These are phyloP conservation scores for Stylophora pistillata DNA, from an alignment of 64 coral and sea anemone genomes.

Conservation along the genomic window DNA sequence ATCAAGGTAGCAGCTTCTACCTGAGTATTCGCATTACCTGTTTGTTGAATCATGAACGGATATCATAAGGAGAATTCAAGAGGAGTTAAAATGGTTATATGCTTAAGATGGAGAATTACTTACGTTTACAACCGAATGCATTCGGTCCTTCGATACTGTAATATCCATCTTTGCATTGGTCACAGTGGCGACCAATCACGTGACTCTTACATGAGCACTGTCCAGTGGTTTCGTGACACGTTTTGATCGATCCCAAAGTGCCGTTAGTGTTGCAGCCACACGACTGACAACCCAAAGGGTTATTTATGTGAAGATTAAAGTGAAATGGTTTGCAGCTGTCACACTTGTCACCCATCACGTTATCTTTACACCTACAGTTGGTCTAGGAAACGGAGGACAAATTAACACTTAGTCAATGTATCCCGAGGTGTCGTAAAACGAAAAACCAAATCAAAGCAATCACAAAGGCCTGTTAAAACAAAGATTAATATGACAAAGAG, in stretches of 20 bases:
- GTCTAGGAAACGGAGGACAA: constrained; percentile 42
- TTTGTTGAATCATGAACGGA: too few species aligned
- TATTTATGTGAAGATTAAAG: constrained; percentile 71
- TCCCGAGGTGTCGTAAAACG: neutral
- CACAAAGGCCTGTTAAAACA: too few species aligned
- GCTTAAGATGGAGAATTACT: neutral
- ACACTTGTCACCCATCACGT: constrained; percentile 79
- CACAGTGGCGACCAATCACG: constrained; percentile 79
- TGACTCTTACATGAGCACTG: constrained; percentile 86
- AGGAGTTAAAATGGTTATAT: too few species aligned
- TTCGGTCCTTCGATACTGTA: constrained; percentile 37
- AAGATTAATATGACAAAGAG: too few species aligned
- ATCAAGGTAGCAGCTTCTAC: too few species aligned
- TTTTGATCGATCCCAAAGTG: constrained; percentile 74
- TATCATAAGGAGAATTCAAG: too few species aligned
- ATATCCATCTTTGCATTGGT: constrained; percentile 68
- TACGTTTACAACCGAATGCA: constrained; percentile 89
- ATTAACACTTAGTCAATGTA: neutral
- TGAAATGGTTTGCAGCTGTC: constrained; percentile 81
- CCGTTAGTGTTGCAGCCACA: constrained; percentile 81
- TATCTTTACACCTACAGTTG: constrained; percentile 83
- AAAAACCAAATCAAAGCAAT: neutral
- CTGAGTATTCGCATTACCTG: too few species aligned
- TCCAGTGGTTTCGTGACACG: constrained; percentile 73
- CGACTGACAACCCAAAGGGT: constrained; percentile 71